These are phyloP conservation scores for Cynocephalus volans DNA, from an alignment of 2,113 vertebrate species.

Conservation along the genomic window DNA sequence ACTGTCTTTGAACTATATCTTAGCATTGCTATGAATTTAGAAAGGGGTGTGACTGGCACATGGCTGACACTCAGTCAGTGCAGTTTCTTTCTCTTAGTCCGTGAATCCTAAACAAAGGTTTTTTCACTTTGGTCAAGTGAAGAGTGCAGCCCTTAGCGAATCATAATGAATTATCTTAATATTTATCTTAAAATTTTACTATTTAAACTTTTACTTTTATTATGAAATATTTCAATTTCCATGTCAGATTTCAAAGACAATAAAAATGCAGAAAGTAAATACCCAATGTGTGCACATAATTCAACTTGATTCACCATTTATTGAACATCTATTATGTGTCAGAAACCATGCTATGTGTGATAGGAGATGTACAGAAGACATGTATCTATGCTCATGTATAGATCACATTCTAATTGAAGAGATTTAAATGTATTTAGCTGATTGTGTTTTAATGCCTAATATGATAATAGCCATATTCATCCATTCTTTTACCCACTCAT, in stretches of 20 bases:
- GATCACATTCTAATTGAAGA: not conserved
- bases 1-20: not conserved
- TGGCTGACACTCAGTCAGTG: not conserved
- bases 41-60: not conserved
- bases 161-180: not conserved
- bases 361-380: not conserved
- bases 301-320: not conserved
- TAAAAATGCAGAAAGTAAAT: not conserved
- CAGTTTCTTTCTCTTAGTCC: not conserved
- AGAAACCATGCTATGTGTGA: not conserved
- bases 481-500: not conserved
- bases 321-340: not conserved
- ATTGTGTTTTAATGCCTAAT: constrained; percentile 17
- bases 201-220: not conserved
- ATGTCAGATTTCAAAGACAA: not conserved
- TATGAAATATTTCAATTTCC: not conserved
- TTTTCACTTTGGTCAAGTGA: not conserved
- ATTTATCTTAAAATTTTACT: not conserved
- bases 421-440: not conserved
- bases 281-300: not conserved
- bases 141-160: not conserved
- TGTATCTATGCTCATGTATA: not conserved
- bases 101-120: not conserved
- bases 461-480: not conserved
- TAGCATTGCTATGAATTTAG: not conserved